Base-by-base conservation (phyloP, 1,140 invertebrate genomes). In the Meloidogyne floridensis region DNA sequence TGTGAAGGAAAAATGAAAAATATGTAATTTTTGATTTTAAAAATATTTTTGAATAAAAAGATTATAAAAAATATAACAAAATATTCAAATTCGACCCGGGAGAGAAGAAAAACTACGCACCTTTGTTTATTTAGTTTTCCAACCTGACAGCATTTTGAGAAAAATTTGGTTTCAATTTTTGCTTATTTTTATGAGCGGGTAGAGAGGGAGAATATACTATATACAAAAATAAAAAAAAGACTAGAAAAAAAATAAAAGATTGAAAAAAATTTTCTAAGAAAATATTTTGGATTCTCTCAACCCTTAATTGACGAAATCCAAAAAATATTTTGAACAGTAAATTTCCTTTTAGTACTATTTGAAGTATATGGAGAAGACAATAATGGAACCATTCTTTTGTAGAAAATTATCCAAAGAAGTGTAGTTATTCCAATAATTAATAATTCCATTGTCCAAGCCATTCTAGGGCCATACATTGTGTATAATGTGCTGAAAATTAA, bases 341-440 rank as follows among this genome's bases (percentile, higher is more conserved):
- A 65, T 65, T 65, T 65, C n/a, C 59, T 65, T 65, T 65, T 65
- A 18, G 15, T 65, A n/a, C 7, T 65, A n/a, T 11, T 65, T n/a
- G 59, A n/a, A 65, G 59, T 65, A 65, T n/a, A 65, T n/a, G 59
- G 59, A 65, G n/a, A 65, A n/a, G 65, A 13, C 10, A 72, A 9
- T 47, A 87, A 81, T 32, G 86, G 86, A 11, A 87, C 83, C 86
- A 87, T 87, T 65, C 86, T 51, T 47, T 69, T 32, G 8, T 81
- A 82, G 9, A 85, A 83, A 53, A 87, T 53, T 7, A 82, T 20
- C 86, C 86, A 87, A 5, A 72, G n/a, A 13, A 53, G 2, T n/a
- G 81, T 18, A 3, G 79, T 73, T 2, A 74, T 5, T 0, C 73
- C 77, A 10, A 83, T 76, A 10, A 86, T 43, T 47, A 72, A 73